Evolutionary conservation across 2,113 vertebrate genomes (phyloP).

Genomic region (Trogon melanurus): DNA sequence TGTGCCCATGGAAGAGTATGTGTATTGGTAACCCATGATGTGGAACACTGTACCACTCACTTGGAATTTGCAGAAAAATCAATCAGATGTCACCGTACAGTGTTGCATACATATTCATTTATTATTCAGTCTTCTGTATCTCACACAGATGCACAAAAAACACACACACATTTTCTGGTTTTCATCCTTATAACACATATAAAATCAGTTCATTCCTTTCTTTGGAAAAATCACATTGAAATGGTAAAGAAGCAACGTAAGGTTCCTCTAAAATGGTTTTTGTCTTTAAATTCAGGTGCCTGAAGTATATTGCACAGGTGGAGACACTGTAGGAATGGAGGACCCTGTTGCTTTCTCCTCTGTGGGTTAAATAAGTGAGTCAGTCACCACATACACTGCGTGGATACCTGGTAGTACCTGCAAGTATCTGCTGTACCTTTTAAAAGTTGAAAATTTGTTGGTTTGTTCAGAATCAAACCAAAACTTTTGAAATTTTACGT

Average conservation of each 20-base stretch:
- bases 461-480: background rate
- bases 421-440: background rate
- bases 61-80: background rate
- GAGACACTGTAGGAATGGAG: background rate
- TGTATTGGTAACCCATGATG: background rate
- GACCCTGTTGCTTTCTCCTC: background rate
- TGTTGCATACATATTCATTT: background rate
- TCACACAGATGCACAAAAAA: background rate
- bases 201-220: background rate
- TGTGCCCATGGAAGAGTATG: background rate
- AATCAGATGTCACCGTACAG: background rate
- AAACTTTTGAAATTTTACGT: background rate
- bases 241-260: background rate
- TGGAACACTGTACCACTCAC: background rate
- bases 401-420: background rate
- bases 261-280: background rate
- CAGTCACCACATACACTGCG: background rate
- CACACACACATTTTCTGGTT: background rate
- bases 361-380: background rate
- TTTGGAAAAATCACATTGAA: background rate
- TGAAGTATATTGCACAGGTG: background rate
- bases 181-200: background rate
- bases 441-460: background rate
- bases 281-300: background rate
- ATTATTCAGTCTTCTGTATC: background rate